phyloP scores from a whole-genome alignment of 2,888 invertebrate genomes.

The Aporophyla lueneburgensis region DNA sequence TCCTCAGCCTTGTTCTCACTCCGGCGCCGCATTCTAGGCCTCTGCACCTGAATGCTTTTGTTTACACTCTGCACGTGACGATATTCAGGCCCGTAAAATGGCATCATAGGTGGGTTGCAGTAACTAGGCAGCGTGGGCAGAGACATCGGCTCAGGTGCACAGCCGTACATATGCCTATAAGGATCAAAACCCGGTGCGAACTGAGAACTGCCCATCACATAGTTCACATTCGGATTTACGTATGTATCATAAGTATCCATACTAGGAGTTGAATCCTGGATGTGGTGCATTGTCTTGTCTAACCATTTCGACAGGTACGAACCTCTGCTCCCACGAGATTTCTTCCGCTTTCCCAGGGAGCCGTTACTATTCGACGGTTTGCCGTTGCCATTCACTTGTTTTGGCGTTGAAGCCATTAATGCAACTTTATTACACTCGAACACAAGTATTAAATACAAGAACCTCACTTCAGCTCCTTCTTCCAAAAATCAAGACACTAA shows the following conservation, averaged over 20 bases:
- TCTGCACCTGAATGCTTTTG: conserved; percentile 82
- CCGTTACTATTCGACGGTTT: conserved; percentile 82
- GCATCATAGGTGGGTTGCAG: conserved; percentile 82
- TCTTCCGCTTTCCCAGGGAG: conserved; percentile 88
- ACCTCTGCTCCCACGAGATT: conserved; percentile 84
- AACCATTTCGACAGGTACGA: conserved; percentile 89
- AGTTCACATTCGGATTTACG: conserved; percentile 79
- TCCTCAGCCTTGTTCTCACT: conserved; percentile 81
- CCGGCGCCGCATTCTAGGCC: conserved; percentile 80
- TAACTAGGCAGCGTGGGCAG: conserved; percentile 92
- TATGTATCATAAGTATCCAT: conserved; percentile 84
- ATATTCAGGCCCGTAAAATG: conserved; percentile 80
- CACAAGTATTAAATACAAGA: conserved; percentile 50
- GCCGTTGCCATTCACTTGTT: conserved; percentile 86
- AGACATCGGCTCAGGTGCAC: conserved; percentile 92
- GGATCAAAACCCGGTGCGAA: conserved; percentile 86
- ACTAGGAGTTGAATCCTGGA: conserved; percentile 83
- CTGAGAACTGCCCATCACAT: conserved; percentile 80
- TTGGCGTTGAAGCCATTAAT: conserved; percentile 87
- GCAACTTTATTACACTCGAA: conserved; percentile 61
- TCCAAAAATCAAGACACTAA: conserved; percentile 61
- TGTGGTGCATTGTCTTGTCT: conserved; percentile 87
- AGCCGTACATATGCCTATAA: conserved; percentile 89
- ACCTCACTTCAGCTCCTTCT: conserved; percentile 59
- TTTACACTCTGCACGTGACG: conserved; percentile 81